Base-by-base conservation (phyloP, 2,797 vertebrate genomes). In the Pteropus rufus region DNA sequence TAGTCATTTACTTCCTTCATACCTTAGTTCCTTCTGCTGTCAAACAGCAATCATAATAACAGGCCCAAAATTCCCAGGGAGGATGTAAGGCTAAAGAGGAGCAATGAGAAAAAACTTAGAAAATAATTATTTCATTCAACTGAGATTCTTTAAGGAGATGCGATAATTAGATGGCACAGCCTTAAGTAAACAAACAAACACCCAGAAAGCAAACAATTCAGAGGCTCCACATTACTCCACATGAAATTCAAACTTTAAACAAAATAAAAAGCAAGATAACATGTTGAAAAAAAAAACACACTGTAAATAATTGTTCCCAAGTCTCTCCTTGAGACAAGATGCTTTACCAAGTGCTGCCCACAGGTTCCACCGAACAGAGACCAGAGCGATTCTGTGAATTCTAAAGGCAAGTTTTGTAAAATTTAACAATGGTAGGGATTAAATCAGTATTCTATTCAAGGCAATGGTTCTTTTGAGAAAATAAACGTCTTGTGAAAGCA, bases 181-280 rank as follows among this genome's bases (percentile, higher is more conserved):
- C 19, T 88, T 88, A 80, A 93, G 89, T 95, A 92, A 94, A 73
- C 52, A 93, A 54, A 26, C 44, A 79, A 58, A 56, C 29, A 9
- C 21, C 3, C 65, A 93, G 26, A 89, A 89, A 96, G 56, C 62
- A 85, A 94, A 91, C n/a, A 94, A 85, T 82, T 83, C 56, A 92
- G 44, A 91, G 75, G 18, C 19, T 93, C 58, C 44, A 72, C n/a
- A 75, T 58, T 94, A 83, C 39, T 86, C 29, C 89, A 77, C 36
- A 95, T 89, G 79, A 94, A 96, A 85, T 73, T 89, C 52, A 89
- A 94, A 67, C 69, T 80, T 75, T 95, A 83, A 91, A 89, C 24
- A 89, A 93, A 85, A 46, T 19, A 67, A 81, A 92, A 97, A 76
- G 23, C 24, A 87, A 93, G 82, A 86, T 64, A 93, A 85, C 65